A percentile compares a stretch with the other conserved stretches of the same genome.
These are phyloP conservation scores for Stenotaenia linearis DNA, from an alignment of 2,888 invertebrate genomes.

Conservation along the genomic window DNA sequence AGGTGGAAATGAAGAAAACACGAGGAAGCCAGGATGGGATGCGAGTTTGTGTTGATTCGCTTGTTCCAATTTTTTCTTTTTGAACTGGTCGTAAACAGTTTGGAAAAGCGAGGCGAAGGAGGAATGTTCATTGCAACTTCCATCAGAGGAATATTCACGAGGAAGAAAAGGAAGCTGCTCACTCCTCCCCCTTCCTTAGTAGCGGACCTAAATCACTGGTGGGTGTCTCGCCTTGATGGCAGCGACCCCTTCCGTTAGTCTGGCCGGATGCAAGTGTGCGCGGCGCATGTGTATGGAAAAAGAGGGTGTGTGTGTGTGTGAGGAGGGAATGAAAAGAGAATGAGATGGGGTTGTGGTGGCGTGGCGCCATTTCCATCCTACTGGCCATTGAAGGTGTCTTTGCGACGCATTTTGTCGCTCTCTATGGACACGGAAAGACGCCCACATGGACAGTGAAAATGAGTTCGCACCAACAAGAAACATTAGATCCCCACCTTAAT, in stretches of 20 bases:
- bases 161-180: constrained; percentile 9
- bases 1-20: background rate
- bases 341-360: background rate
- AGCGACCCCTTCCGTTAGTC: constrained; percentile 19
- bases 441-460: background rate
- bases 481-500: background rate
- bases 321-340: background rate
- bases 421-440: background rate
- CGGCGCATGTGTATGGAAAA: background rate
- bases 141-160: constrained; percentile 19
- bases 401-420: background rate
- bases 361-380: background rate
- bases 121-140: constrained; percentile 7
- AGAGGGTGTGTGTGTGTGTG: background rate
- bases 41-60: background rate
- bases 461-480: background rate
- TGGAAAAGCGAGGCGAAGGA: constrained; percentile 7
- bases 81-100: constrained; percentile 2
- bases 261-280: background rate
- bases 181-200: constrained; percentile 19
- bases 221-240: constrained; percentile 19
- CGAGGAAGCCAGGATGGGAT: background rate
- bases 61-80: background rate
- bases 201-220: constrained; percentile 15
- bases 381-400: background rate